Base-by-base conservation (phyloP, 1,140 invertebrate genomes). In the Drosophila suzukii region DNA sequence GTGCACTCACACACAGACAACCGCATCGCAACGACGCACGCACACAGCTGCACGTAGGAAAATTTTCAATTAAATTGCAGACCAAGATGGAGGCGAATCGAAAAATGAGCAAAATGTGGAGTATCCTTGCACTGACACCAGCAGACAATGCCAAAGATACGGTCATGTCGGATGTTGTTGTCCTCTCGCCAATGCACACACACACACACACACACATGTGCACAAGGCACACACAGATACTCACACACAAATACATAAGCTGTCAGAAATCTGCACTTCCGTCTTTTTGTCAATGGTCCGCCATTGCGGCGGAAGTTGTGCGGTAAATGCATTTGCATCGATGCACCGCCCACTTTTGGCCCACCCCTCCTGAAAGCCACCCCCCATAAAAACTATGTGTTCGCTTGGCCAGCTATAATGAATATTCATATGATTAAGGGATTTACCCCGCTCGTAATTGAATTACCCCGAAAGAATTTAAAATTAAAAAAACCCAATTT, bases 361-460 rank as follows among this genome's bases (percentile, higher is more conserved):
- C 10, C 6, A 41, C 5, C 15, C n/a, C 10, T 3, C n/a, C 15
- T 10, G 8, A 20, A 24, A 1, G 5, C 55, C 38, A 0, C 30
- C 0, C 1, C 3, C n/a, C 27, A 20, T 3, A n/a, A 3, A 4
- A 8, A n/a, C 39, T 51, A 47, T 62, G 61, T 78, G 70, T 53
- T n/a, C 65, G 73, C 67, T 43, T 53, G 83, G 62, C 41, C 84
- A 67, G 78, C 57, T 61, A 77, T 89, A 89, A 88, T 88, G 84
- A 88, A 88, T 83, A 89, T 88, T 83, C 72, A 83, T 88, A 80
- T 88, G 75, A 88, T 88, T 88, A 88, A 88, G 60, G 79, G 79
- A 83, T 88, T 88, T 80, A 66, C 55, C 34, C 72, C 41, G 47
- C 71, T 78, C 50, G 63, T 89, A 89, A 88, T 88, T 89, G 71